Percentiles rank a stretch among this genome's conserved stretches.
These are phyloP conservation scores for Siphamia tubifer DNA, from an alignment of 2,113 vertebrate species.

Conservation along the genomic window DNA sequence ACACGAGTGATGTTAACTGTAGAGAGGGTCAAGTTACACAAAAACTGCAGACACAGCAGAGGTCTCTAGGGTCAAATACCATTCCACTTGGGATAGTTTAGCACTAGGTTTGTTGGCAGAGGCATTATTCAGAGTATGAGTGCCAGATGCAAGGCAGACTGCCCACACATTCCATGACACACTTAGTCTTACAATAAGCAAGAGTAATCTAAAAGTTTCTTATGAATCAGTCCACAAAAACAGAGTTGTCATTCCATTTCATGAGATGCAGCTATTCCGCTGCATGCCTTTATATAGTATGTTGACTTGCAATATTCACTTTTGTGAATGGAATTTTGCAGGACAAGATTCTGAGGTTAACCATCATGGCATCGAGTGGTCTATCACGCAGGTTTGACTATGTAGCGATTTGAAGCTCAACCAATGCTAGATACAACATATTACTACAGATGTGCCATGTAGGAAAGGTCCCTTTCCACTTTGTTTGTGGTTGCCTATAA, in stretches of 20 bases:
- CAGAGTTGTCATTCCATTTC: too few relatives aligned
- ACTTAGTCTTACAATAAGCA: too few relatives aligned
- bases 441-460: too few relatives aligned
- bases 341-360: background rate
- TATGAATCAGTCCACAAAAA: too few relatives aligned
- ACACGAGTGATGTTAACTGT: too few relatives aligned
- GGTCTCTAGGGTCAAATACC: slow-evolving; percentile 2
- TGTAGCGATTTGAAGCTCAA: background rate
- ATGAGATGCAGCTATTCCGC: too few relatives aligned
- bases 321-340: background rate
- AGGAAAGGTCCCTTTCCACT: too few relatives aligned
- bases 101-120: background rate
- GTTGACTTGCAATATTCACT: background rate
- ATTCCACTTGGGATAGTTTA: background rate
- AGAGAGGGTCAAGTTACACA: background rate
- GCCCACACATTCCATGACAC: too few relatives aligned
- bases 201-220: too few relatives aligned
- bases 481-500: too few relatives aligned
- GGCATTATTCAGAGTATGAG: background rate
- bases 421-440: background rate
- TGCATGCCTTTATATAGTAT: too few relatives aligned
- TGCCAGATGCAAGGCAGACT: too few relatives aligned
- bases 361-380: slow-evolving; percentile 6
- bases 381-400: background rate
- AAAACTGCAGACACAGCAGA: slow-evolving; percentile 28